Evolutionary conservation across 1,140 invertebrate genomes (phyloP), one percentile per base, ranked within the genome.

Genomic region (Matsumurasca onukii): DNA sequence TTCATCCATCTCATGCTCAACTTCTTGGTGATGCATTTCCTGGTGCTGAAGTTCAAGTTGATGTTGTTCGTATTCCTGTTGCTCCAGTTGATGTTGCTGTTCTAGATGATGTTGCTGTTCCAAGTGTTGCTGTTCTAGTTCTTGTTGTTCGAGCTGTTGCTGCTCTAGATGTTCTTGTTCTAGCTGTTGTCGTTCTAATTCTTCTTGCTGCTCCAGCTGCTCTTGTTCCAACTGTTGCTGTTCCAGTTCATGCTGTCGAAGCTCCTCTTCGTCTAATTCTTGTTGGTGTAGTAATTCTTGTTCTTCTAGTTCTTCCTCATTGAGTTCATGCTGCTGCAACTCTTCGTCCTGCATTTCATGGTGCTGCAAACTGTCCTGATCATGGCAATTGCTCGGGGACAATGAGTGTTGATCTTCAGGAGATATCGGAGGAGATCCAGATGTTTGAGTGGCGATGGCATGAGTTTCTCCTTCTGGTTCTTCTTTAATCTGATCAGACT

Each of bases 401-500:
- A 65, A 20, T 1, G 59, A 31, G 1, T 65, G 62, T 65, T 65
- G 31, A 3, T 24, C 62, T 22, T 39, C 25, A 24, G 62, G 39
- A 20, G 31, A 45, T n/a, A 9, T 15, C 15, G 62, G 24, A n/a
- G 31, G 62, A 9, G 62, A 17, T 22, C 9, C 24, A 24, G 31
- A 39, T 22, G 39, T 45, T 45, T 39, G 62, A 2, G 62, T 27
- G 15, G 31, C 24, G 2, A 25, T 45, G 17, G 17, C 62, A 48
- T 45, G 31, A 20, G 31, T n/a, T 22, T 74, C 31, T 45, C 69
- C 67, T 1, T 61, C 62, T 30, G 52, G 71, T 27, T 71, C 73
- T 12, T 68, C 55, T 31, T 72, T 68, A 15, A 20, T 24, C 31
- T 71, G 48, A 68, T 67, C 13, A 75, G 73, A 73, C 2, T 77